These are phyloP conservation scores for Ichneumoninae sp. DNA, from an alignment of 2,888 invertebrate species.

Conservation along the genomic window DNA sequence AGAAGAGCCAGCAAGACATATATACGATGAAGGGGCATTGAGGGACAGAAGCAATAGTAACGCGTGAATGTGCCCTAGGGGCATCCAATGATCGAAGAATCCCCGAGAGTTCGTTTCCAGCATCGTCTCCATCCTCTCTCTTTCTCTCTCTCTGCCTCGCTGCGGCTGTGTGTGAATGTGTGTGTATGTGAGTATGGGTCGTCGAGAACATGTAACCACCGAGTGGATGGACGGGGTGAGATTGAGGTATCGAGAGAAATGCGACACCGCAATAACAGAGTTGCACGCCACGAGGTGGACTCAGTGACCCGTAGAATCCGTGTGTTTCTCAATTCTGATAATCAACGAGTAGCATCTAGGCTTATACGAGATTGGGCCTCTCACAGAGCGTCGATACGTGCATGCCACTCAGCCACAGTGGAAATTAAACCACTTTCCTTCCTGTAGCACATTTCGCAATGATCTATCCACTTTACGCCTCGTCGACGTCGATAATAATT, in stretches of 20 bases:
- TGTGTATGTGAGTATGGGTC: neutral
- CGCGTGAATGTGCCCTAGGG: slow-evolving; percentile 52
- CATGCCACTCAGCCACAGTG: neutral
- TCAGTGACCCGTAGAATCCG: slow-evolving; percentile 48
- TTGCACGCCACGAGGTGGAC: neutral
- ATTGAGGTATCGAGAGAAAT: slow-evolving; percentile 20
- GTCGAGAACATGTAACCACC: slow-evolving; percentile 42
- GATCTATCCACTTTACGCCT: neutral
- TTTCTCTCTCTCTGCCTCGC: neutral
- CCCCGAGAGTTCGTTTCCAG: slow-evolving; percentile 37
- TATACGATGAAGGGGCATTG: slow-evolving; percentile 6
- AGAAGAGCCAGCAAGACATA: neutral
- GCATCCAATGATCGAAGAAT: slow-evolving; percentile 58
- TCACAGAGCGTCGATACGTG: neutral
- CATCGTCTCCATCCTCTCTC: slow-evolving; percentile 17
- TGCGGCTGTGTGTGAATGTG: no score
- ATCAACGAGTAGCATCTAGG: slow-evolving; percentile 45
- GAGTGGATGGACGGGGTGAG: slow-evolving; percentile 55
- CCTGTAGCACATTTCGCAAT: neutral
- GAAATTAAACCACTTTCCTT: neutral
- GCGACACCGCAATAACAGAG: slow-evolving; percentile 43
- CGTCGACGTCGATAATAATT: neutral
- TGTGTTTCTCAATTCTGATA: slow-evolving; percentile 59
- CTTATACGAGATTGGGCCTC: slow-evolving; percentile 1
- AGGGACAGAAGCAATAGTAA: slow-evolving; percentile 24